These are phyloP conservation scores for Pachyseris speciosa DNA, from an alignment of 64 coral and sea anemone genomes.

Conservation along the genomic window DNA sequence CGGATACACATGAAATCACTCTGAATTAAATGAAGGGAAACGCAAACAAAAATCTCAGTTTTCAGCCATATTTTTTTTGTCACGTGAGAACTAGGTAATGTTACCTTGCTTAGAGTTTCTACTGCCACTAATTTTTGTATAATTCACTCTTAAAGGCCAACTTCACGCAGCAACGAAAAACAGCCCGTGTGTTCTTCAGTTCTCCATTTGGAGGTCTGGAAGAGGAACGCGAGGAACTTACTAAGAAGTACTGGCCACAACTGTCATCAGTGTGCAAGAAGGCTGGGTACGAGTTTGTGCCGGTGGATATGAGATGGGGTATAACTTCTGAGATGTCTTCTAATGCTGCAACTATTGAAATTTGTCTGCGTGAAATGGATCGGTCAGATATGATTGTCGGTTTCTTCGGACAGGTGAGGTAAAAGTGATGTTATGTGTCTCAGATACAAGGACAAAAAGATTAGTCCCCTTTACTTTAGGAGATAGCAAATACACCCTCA, in stretches of 20 bases:
- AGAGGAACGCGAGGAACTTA: conserved; percentile 89
- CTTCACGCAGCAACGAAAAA: conserved; percentile 27
- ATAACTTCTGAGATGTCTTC: conserved; percentile 95
- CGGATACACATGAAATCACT: too few relatives aligned
- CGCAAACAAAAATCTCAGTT: too few relatives aligned
- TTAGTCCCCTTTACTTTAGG: too few relatives aligned
- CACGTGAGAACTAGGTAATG: too few relatives aligned
- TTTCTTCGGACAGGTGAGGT: conserved; percentile 93
- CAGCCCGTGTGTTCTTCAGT: conserved; percentile 92
- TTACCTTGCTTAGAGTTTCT: too few relatives aligned
- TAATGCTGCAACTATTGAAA: conserved; percentile 90
- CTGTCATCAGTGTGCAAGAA: conserved; percentile 80
- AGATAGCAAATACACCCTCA: too few relatives aligned
- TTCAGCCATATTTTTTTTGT: too few relatives aligned
- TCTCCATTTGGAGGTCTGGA: conserved; percentile 94
- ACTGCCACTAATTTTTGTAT: not conserved
- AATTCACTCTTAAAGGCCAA: not conserved
- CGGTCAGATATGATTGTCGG: conserved; percentile 95
- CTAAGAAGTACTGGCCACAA: conserved; percentile 94
- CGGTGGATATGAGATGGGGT: conserved; percentile 95
- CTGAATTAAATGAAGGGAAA: too few relatives aligned
- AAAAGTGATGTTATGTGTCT: too few relatives aligned
- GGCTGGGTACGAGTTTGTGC: conserved; percentile 90
- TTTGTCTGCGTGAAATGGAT: conserved; percentile 95
- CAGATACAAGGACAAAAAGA: too few relatives aligned